These are phyloP conservation scores for Scleropages formosus DNA, from an alignment of 2,797 vertebrate species.

Conservation along the genomic window DNA sequence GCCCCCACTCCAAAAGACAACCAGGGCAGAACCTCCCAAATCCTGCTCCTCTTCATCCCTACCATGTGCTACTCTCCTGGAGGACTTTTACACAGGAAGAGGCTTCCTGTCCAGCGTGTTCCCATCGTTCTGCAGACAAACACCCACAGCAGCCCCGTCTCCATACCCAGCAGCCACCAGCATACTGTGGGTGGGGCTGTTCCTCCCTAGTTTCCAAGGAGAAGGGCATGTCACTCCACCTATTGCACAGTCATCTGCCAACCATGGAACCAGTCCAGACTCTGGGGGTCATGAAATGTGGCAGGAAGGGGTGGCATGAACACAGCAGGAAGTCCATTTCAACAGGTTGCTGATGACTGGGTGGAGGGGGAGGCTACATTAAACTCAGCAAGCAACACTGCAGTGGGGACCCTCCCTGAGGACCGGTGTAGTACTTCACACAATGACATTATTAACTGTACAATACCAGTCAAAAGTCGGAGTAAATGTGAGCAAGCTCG, in stretches of 20 bases:
- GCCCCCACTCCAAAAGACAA: neutral
- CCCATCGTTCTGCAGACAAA: conserved; percentile 74
- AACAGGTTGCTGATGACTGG: conserved; percentile 10
- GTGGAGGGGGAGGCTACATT: neutral
- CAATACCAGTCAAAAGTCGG: no score
- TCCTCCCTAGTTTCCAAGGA: conserved; percentile 11
- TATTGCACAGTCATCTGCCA: conserved; percentile 7
- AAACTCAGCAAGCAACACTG: no score
- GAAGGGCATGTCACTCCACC: neutral
- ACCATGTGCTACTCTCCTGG: neutral
- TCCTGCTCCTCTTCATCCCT: neutral
- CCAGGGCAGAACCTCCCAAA: neutral
- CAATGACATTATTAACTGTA: no score
- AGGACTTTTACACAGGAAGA: conserved; percentile 58
- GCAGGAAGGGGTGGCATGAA: neutral
- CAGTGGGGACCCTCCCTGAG: no score
- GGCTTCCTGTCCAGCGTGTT: conserved; percentile 42
- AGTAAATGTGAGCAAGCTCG: no score
- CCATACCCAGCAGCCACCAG: conserved; percentile 78
- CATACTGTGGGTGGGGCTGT: conserved; percentile 39
- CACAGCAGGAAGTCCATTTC: neutral
- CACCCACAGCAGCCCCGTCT: conserved; percentile 53
- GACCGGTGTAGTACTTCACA: no score
- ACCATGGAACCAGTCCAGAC: neutral
- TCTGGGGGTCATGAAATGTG: conserved; percentile 2